A percentile compares a stretch with the other conserved stretches of the same genome.
Conservation (phyloP, 2,888 invertebrate genomes). For the Pogonocherus hispidulus region DNA sequence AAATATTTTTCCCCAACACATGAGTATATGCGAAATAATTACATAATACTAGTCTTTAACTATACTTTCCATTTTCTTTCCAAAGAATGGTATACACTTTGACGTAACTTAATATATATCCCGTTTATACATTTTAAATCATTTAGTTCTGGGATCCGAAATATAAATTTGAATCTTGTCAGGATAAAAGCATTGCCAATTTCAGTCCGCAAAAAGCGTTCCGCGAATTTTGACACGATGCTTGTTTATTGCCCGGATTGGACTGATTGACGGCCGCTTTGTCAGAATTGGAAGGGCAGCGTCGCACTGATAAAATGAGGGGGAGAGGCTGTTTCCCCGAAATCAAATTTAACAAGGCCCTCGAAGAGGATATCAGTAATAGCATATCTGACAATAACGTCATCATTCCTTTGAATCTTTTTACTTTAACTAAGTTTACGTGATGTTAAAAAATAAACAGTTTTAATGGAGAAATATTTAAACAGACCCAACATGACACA, state of each 20-base stretch:
- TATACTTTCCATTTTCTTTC: too few species aligned
- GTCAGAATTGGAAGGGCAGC: not conserved
- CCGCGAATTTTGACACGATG: not conserved
- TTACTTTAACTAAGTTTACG: not conserved
- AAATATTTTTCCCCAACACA: too few species aligned
- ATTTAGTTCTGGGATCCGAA: too few species aligned
- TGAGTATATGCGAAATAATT: too few species aligned
- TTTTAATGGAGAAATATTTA: too few species aligned
- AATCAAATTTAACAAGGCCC: not conserved
- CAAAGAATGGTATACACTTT: too few species aligned
- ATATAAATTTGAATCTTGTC: too few species aligned
- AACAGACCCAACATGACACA: too few species aligned
- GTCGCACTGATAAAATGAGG: not conserved
- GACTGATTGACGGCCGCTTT: constrained; percentile 1
- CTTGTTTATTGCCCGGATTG: not conserved
- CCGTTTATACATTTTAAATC: too few species aligned
- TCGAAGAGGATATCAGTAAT: not conserved
- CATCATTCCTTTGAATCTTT: not conserved
- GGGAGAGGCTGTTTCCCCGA: not conserved
- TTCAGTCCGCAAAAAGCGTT: not conserved
- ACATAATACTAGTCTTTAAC: too few species aligned
- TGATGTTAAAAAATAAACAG: too few species aligned
- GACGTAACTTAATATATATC: too few species aligned
- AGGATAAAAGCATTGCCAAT: not conserved
- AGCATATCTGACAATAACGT: not conserved